phyloP scores from a whole-genome alignment of 2,888 invertebrate genomes.

The Limnephilus lunatus region DNA sequence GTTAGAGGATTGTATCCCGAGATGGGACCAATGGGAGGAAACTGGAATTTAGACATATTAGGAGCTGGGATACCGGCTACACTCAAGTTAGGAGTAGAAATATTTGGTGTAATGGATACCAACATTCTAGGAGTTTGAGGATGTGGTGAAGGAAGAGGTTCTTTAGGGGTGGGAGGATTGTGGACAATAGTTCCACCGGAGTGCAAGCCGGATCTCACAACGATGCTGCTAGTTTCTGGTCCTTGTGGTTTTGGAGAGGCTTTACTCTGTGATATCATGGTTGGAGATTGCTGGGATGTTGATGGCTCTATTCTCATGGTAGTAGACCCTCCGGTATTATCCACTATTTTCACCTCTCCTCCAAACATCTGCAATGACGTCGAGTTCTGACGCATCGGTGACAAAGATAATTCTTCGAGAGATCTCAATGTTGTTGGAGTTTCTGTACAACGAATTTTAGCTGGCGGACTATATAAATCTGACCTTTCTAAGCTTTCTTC shows the following conservation, averaged over 20 bases:
- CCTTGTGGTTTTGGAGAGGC: slow-evolving; percentile 74
- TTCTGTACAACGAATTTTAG: slow-evolving; percentile 77
- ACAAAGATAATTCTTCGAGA: slow-evolving; percentile 78
- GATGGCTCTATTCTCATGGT: slow-evolving; percentile 84
- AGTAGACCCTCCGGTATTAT: slow-evolving; percentile 83
- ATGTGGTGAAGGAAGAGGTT: slow-evolving; percentile 72
- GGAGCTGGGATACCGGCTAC: slow-evolving; percentile 73
- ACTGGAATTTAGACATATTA: slow-evolving; percentile 78
- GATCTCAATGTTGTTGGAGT: slow-evolving; percentile 75
- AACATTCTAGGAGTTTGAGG: slow-evolving; percentile 78
- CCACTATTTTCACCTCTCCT: slow-evolving; percentile 86
- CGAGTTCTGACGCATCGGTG: slow-evolving; percentile 77
- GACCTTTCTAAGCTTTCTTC: slow-evolving; percentile 74
- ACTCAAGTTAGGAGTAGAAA: slow-evolving; percentile 77
- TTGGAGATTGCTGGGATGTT: slow-evolving; percentile 78
- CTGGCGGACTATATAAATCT: slow-evolving; percentile 73
- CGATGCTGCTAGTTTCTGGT: slow-evolving; percentile 81
- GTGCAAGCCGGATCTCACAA: slow-evolving; percentile 88
- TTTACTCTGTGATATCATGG: slow-evolving; percentile 75
- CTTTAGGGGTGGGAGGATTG: slow-evolving; percentile 78
- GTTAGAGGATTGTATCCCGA: slow-evolving; percentile 85
- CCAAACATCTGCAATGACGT: slow-evolving; percentile 84
- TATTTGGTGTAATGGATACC: slow-evolving; percentile 77
- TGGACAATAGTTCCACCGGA: slow-evolving; percentile 89
- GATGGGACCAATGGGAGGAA: slow-evolving; percentile 83